Percentiles rank a stretch among this genome's conserved stretches.
Evolutionary conservation across 2,113 vertebrate species (phyloP).

Genomic region (Syngnathus floridae): DNA sequence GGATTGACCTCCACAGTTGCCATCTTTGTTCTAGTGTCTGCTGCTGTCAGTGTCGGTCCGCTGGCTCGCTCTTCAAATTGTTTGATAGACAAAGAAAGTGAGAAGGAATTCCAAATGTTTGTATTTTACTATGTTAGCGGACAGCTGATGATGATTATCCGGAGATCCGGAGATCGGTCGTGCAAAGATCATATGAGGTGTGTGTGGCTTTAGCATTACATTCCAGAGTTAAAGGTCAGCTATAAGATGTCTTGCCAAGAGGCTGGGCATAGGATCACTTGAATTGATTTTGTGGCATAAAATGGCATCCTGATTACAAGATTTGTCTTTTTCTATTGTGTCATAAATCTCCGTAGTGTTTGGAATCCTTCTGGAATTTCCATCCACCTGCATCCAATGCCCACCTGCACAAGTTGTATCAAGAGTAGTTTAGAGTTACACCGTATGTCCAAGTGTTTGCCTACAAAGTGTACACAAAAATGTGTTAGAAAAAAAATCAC

Average conservation of each 20-base stretch:
- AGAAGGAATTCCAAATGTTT: slow-evolving; percentile 18
- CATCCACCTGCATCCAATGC: neutral
- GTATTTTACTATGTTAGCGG: slow-evolving; percentile 12
- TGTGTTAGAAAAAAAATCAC: neutral
- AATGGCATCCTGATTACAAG: neutral
- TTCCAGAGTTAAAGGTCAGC: slow-evolving; percentile 31
- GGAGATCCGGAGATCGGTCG: slow-evolving; percentile 9
- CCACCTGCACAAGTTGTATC: neutral
- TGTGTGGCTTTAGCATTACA: slow-evolving; percentile 24
- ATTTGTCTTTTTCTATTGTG: neutral
- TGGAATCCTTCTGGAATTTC: neutral
- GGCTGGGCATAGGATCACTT: neutral
- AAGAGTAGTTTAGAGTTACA: neutral
- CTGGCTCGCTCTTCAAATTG: neutral
- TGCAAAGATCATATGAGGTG: slow-evolving; percentile 23
- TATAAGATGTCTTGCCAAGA: slow-evolving; percentile 14
- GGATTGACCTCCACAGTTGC: slow-evolving; percentile 11
- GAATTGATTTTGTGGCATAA: neutral
- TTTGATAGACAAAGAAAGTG: slow-evolving; percentile 2
- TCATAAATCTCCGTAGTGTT: neutral
- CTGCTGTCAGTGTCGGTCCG: slow-evolving; percentile 21
- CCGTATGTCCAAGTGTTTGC: neutral
- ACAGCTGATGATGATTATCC: slow-evolving; percentile 38
- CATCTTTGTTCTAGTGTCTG: slow-evolving; percentile 24
- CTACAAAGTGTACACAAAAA: neutral